Conservation (phyloP, 2,797 vertebrate genomes). For the Lycodopsis pacificus region DNA sequence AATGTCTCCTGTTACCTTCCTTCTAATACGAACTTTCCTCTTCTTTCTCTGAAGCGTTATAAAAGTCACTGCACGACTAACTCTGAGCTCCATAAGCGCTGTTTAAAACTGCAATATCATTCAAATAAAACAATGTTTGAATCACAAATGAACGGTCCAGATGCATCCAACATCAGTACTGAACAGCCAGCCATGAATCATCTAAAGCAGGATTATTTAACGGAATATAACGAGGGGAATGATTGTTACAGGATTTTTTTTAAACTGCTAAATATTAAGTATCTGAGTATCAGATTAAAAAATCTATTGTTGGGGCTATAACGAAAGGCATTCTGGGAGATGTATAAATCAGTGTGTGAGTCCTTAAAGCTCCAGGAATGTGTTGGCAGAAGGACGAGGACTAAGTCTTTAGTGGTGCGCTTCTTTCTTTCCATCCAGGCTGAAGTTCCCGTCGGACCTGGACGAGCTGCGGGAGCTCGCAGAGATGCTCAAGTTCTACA, state of each 20-base stretch:
- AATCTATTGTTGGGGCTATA: no score
- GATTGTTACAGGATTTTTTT: no score
- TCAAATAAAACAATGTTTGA: background rate
- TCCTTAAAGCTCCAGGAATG: background rate
- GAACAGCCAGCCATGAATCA: rapidly evolving
- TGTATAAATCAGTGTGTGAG: no score
- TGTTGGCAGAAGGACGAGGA: background rate
- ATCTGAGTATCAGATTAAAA: no score
- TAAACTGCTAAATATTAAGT: no score
- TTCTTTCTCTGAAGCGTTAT: background rate
- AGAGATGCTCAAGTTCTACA: slow-evolving; percentile 89
- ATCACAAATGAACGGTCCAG: background rate
- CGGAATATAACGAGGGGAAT: background rate
- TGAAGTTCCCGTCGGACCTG: slow-evolving; percentile 94
- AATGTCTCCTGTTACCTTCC: slow-evolving; percentile 64
- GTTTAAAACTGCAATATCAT: no score
- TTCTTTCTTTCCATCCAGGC: slow-evolving; percentile 64
- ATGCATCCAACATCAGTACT: background rate
- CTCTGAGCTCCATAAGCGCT: no score
- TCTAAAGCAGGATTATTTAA: background rate
- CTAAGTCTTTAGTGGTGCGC: background rate
- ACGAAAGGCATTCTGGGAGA: no score
- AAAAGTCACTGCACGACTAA: no score
- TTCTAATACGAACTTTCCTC: background rate
- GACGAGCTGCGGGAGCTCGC: slow-evolving; percentile 91